A percentile compares a stretch with the other conserved stretches of the same genome.
Evolutionary conservation across 2,797 vertebrate genomes (phyloP).

Genomic region (Trachops cirrhosus): DNA sequence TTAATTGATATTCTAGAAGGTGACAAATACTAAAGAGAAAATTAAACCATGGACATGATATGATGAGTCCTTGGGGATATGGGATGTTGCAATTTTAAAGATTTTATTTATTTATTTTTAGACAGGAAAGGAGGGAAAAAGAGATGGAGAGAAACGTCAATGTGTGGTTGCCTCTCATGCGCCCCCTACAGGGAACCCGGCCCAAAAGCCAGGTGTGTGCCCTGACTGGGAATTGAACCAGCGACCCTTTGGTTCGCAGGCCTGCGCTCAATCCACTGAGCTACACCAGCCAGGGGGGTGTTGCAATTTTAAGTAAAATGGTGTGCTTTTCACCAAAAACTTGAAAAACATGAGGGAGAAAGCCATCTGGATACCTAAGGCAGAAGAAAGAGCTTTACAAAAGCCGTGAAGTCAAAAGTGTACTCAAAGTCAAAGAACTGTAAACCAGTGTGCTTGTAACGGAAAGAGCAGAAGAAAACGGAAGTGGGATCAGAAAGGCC

Average conservation of each 20-base stretch:
- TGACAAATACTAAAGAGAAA: not conserved
- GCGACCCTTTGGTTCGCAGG: too few species aligned
- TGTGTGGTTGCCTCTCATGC: too few species aligned
- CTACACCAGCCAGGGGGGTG: too few species aligned
- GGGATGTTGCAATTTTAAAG: too few species aligned
- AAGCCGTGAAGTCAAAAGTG: not conserved
- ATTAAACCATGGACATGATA: not conserved
- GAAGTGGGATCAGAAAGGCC: not conserved
- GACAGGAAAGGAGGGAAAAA: too few species aligned
- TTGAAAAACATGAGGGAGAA: not conserved
- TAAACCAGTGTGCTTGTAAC: not conserved
- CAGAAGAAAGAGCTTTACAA: not conserved
- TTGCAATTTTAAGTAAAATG: not conserved
- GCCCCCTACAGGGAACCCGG: too few species aligned
- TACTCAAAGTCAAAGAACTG: not conserved
- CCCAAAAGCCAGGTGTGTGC: too few species aligned
- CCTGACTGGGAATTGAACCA: too few species aligned
- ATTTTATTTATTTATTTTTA: too few species aligned
- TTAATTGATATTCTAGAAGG: not conserved
- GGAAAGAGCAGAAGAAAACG: not conserved
- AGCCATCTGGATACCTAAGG: not conserved
- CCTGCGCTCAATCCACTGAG: too few species aligned
- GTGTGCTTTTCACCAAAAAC: not conserved
- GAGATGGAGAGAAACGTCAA: too few species aligned
- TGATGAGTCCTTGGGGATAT: not conserved